phyloP scores from a whole-genome alignment of 2,888 invertebrate species.

The Cactoblastis cactorum region DNA sequence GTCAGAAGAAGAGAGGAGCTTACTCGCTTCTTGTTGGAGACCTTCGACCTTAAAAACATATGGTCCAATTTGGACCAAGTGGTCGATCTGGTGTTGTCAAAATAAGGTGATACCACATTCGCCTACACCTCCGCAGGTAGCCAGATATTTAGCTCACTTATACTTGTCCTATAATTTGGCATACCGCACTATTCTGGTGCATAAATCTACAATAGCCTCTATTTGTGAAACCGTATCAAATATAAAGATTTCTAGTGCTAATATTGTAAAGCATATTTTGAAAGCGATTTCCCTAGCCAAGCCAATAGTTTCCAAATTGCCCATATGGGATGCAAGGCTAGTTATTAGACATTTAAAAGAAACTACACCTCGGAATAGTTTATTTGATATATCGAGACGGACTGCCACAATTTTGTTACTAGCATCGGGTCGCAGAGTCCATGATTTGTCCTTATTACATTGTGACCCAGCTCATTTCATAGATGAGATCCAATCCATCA shows the following conservation, averaged over 20 bases:
- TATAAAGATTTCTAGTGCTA: slow-evolving; percentile 16
- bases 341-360: not conserved
- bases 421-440: slow-evolving; percentile 21
- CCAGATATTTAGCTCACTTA: slow-evolving; percentile 20
- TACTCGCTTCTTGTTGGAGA: not conserved
- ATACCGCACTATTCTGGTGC: slow-evolving; percentile 24
- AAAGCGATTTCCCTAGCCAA: slow-evolving; percentile 20
- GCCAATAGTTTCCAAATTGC: slow-evolving; percentile 10
- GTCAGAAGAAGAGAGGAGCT: not conserved
- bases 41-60: not conserved
- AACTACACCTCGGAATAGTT: not conserved
- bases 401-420: not conserved
- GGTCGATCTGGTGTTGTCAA: not conserved
- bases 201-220: slow-evolving; percentile 24
- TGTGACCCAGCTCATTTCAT: slow-evolving; percentile 15
- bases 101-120: not conserved
- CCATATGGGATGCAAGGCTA: not conserved
- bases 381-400: not conserved
- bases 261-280: slow-evolving; percentile 5
- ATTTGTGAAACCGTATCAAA: slow-evolving; percentile 19
- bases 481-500: slow-evolving; percentile 18
- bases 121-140: slow-evolving; percentile 15
- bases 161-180: slow-evolving; percentile 17
- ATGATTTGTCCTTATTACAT: slow-evolving; percentile 22
- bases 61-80: not conserved